Evolutionary conservation across 2,797 vertebrate genomes (phyloP).

Genomic region (Cetoscarus ocellatus): DNA sequence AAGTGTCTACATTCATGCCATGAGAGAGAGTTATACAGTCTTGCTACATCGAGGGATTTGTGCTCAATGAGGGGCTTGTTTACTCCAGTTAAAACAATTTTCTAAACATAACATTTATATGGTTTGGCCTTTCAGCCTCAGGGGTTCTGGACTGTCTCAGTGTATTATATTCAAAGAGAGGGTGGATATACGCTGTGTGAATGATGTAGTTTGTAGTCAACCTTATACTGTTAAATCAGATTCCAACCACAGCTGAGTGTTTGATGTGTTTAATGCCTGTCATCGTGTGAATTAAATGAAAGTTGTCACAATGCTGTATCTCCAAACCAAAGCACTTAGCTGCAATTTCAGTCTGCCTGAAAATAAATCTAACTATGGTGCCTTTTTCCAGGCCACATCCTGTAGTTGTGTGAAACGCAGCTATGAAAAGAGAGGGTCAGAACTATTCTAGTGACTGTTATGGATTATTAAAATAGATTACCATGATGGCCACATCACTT

Average conservation of each 20-base stretch:
- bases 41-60: slow-evolving; percentile 17
- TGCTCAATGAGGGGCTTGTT: slow-evolving; percentile 41
- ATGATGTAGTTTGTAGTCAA: slow-evolving; percentile 11
- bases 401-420: slow-evolving; percentile 63
- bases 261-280: slow-evolving; percentile 46
- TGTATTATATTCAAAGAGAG: slow-evolving; percentile 33
- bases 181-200: slow-evolving; percentile 3
- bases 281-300: slow-evolving; percentile 53
- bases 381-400: slow-evolving; percentile 47
- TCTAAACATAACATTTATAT: slow-evolving; percentile 36
- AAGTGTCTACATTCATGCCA: slow-evolving; percentile 61
- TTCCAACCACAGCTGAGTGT: slow-evolving; percentile 26
- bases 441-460: slow-evolving; percentile 49
- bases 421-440: slow-evolving; percentile 43
- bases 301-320: slow-evolving; percentile 49
- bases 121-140: slow-evolving; percentile 42
- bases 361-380: slow-evolving; percentile 52
- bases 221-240: slow-evolving; percentile 26
- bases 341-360: slow-evolving; percentile 39
- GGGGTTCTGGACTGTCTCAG: slow-evolving; percentile 30
- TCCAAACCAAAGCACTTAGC: slow-evolving; percentile 51
- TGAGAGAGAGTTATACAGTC: slow-evolving; percentile 33
- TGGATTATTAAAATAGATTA: slow-evolving; percentile 53
- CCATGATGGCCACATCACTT: slow-evolving; percentile 26
- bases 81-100: slow-evolving; percentile 44